Conservation (phyloP, 2,113 vertebrate genomes). For the Hippolais icterina region DNA sequence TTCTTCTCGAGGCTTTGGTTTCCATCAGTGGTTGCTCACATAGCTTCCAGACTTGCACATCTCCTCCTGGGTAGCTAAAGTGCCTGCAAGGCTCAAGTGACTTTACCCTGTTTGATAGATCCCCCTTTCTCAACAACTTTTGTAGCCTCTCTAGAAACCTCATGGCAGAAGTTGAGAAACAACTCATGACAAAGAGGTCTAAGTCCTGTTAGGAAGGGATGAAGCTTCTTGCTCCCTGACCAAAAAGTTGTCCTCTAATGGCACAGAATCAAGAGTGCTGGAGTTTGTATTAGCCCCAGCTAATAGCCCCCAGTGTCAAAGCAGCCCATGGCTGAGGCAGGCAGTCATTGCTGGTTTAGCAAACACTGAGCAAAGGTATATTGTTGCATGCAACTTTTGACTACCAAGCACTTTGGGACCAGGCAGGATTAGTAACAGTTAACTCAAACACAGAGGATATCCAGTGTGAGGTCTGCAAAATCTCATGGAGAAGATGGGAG, state of each 20-base stretch:
- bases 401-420: neutral
- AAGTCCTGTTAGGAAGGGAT: neutral
- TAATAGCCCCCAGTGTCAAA: neutral
- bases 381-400: neutral
- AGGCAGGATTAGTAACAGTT: neutral
- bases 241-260: neutral
- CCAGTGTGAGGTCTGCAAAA: neutral
- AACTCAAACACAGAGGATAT: neutral
- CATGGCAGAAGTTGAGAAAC: fast-evolving
- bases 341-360: neutral
- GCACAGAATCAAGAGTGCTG: neutral
- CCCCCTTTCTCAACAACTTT: neutral
- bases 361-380: neutral
- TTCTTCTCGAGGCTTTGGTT: neutral
- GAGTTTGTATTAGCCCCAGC: neutral
- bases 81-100: neutral
- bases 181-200: neutral
- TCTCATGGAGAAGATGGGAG: neutral
- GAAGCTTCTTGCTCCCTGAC: neutral
- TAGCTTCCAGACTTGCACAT: neutral
- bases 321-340: neutral
- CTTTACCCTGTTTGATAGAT: neutral
- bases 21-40: neutral
- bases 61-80: neutral
- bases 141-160: neutral